Conservation (phyloP, 2,113 vertebrate genomes). For the Cettia cetti region DNA sequence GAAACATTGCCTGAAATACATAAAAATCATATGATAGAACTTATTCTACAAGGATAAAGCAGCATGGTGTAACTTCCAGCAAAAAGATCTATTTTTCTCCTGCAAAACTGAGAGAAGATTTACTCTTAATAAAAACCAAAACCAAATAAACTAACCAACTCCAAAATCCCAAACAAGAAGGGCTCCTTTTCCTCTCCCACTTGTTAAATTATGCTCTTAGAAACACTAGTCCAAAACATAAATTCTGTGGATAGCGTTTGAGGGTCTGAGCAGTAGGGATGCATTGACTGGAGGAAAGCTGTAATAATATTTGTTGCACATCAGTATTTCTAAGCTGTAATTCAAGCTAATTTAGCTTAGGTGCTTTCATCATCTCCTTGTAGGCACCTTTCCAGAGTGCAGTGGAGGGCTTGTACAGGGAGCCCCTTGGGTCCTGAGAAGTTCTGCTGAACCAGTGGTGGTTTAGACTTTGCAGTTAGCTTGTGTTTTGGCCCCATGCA, state of each 20-base stretch:
- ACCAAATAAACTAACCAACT: not conserved
- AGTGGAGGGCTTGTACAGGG: not conserved
- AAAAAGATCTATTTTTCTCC: not conserved
- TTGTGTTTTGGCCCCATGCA: not conserved
- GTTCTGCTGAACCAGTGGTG: not conserved
- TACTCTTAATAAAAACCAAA: not conserved
- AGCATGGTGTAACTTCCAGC: not conserved
- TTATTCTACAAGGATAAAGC: not conserved
- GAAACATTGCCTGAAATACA: not conserved
- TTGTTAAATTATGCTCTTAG: not conserved
- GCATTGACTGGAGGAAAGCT: not conserved
- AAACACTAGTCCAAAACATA: not conserved
- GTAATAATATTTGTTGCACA: not conserved
- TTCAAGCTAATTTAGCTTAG: not conserved
- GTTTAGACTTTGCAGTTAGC: not conserved
- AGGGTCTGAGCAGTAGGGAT: not conserved
- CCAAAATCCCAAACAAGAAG: not conserved
- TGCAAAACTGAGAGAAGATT: not conserved
- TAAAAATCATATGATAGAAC: not conserved
- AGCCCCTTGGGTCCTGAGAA: rapidly evolving
- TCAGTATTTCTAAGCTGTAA: not conserved
- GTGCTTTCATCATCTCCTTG: not conserved
- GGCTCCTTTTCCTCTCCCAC: not conserved
- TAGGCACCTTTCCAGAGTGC: not conserved
- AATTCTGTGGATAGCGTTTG: not conserved